These are phyloP conservation scores for Fistularia commersonii DNA, from an alignment of 2,797 vertebrate genomes.

Conservation along the genomic window DNA sequence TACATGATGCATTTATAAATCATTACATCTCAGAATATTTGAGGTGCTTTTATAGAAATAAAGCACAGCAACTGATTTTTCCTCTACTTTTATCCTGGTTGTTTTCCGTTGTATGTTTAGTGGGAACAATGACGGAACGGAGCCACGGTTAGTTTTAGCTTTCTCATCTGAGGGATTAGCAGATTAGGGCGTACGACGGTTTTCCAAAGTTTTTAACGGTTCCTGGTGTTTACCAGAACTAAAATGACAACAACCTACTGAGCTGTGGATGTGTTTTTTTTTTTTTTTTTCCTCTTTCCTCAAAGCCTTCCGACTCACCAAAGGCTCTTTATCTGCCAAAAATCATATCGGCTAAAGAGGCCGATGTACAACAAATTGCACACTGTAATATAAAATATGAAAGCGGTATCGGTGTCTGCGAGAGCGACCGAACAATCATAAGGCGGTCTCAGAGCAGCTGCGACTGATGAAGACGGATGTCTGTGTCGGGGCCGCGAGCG, in stretches of 20 bases:
- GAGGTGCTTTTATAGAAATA: too few relatives aligned
- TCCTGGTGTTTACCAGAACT: constrained; percentile 11
- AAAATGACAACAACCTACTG: constrained; percentile 30
- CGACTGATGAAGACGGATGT: constrained; percentile 65
- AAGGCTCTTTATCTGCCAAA: constrained; percentile 35
- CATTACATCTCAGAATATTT: too few relatives aligned
- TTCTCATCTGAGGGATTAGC: not conserved
- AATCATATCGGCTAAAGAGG: constrained; percentile 50
- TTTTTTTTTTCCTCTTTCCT: not conserved
- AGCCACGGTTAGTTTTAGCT: too few relatives aligned
- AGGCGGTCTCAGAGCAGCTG: constrained; percentile 56
- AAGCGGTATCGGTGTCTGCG: constrained; percentile 52
- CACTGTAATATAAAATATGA: constrained; percentile 45
- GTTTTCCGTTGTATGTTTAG: too few relatives aligned
- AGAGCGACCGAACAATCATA: constrained; percentile 53
- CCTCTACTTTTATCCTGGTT: too few relatives aligned
- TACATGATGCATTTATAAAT: too few relatives aligned
- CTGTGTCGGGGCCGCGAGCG: constrained; percentile 60
- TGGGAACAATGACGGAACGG: too few relatives aligned
- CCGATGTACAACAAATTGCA: constrained; percentile 43
- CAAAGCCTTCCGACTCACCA: constrained; percentile 26
- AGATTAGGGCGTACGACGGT: not conserved
- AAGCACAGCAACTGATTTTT: too few relatives aligned
- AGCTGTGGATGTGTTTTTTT: constrained; percentile 30
- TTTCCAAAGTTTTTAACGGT: not conserved